A percentile compares a stretch with the other conserved stretches of the same genome.
These are phyloP conservation scores for Zygogramma bicolorata DNA, from an alignment of 2,888 invertebrate genomes.

Conservation along the genomic window DNA sequence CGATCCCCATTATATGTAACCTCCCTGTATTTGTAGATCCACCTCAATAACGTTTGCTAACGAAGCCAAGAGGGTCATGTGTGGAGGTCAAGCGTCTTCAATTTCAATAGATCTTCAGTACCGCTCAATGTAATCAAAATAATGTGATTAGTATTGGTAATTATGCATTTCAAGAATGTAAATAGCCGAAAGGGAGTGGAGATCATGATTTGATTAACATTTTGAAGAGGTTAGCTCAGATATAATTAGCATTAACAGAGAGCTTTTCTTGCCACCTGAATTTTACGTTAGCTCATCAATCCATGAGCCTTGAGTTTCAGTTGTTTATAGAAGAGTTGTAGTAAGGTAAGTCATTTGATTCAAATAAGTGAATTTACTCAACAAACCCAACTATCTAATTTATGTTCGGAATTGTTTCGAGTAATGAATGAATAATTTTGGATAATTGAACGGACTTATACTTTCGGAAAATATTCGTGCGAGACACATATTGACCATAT, in stretches of 20 bases:
- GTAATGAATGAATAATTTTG: too few species aligned
- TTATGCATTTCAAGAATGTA: constrained; percentile 7
- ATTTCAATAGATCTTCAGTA: constrained; percentile 29
- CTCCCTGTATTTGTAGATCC: neutral
- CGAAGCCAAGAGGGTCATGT: constrained; percentile 27
- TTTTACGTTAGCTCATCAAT: too few species aligned
- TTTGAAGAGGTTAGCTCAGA: neutral
- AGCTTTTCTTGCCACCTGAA: neutral
- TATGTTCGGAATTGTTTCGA: too few species aligned
- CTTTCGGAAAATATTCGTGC: too few species aligned
- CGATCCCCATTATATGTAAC: neutral
- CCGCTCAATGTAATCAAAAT: constrained; percentile 31
- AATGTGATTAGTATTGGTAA: constrained; percentile 17
- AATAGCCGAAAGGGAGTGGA: constrained; percentile 1
- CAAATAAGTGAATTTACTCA: too few species aligned
- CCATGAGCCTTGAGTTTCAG: too few species aligned
- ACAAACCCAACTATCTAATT: too few species aligned
- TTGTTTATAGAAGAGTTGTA: too few species aligned
- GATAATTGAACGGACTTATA: too few species aligned
- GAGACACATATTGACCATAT: too few species aligned
- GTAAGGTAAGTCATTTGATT: too few species aligned
- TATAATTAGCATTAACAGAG: neutral
- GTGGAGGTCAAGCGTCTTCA: constrained; percentile 32
- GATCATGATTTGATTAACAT: neutral
- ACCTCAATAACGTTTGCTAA: neutral